phyloP scores from a whole-genome alignment of 2,888 invertebrate species.

The Cyrtodaria siliqua region DNA sequence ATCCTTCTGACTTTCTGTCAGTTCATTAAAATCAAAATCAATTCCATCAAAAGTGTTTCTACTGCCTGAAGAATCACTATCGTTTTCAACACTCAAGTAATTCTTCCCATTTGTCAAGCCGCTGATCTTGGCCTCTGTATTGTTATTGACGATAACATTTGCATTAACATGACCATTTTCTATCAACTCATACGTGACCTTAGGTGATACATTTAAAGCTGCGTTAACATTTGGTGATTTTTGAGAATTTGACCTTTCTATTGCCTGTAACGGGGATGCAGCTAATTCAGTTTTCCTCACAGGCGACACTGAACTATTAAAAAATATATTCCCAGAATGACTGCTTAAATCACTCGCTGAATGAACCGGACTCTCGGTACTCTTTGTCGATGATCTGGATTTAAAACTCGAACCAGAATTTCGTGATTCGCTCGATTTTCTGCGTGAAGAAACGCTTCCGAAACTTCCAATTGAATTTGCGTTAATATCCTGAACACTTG shows the following conservation, averaged over 20 bases:
- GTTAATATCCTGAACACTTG: slow-evolving; percentile 72
- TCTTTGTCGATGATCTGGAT: slow-evolving; percentile 53
- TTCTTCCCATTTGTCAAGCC: slow-evolving; percentile 61
- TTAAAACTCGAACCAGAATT: slow-evolving; percentile 61
- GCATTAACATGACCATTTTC: slow-evolving; percentile 4
- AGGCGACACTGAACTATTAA: slow-evolving; percentile 57
- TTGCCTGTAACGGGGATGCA: slow-evolving; percentile 41
- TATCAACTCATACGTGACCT: slow-evolving; percentile 33
- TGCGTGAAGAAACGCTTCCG: slow-evolving; percentile 68
- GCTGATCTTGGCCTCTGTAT: slow-evolving; percentile 54
- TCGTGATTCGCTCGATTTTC: slow-evolving; percentile 57
- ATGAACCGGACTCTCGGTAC: slow-evolving; percentile 39
- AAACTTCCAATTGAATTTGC: slow-evolving; percentile 81
- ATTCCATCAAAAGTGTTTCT: slow-evolving; percentile 81
- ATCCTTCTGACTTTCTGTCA: slow-evolving; percentile 83
- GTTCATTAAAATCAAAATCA: slow-evolving; percentile 79
- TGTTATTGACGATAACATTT: slow-evolving; percentile 25
- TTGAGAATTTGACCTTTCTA: slow-evolving; percentile 11
- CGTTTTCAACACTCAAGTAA: slow-evolving; percentile 41
- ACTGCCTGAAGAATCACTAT: slow-evolving; percentile 55
- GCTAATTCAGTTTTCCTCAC: slow-evolving; percentile 59
- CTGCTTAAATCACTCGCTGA: slow-evolving; percentile 19
- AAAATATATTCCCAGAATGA: slow-evolving; percentile 46
- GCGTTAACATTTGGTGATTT: background rate
- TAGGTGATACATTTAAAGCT: slow-evolving; percentile 20